A percentile compares a stretch with the other conserved stretches of the same genome.
Conservation (phyloP, 2,113 vertebrate species). For the Sula dactylatra region DNA sequence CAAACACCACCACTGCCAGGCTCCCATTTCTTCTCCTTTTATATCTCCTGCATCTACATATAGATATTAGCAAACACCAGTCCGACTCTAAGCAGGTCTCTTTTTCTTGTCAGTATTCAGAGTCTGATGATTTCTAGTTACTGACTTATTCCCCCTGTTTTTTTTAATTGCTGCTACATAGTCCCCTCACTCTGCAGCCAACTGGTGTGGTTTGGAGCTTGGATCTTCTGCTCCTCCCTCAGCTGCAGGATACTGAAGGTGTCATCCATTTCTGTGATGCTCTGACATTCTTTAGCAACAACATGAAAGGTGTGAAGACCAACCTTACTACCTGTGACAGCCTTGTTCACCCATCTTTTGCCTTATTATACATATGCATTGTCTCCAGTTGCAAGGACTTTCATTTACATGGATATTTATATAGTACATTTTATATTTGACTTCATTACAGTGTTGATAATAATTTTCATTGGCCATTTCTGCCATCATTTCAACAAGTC, state of each 20-base stretch:
- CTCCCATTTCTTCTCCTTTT: background rate
- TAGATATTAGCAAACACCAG: background rate
- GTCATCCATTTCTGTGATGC: background rate
- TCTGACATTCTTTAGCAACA: background rate
- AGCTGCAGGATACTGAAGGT: background rate
- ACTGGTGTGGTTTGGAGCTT: background rate
- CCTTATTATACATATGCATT: background rate
- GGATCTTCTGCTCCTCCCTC: background rate
- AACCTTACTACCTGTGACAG: background rate
- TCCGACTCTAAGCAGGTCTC: background rate
- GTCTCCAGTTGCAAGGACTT: background rate
- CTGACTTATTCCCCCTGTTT: background rate
- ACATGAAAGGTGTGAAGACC: background rate
- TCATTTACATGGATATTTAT: background rate
- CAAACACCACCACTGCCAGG: background rate
- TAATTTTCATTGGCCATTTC: background rate
- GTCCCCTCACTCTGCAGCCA: background rate
- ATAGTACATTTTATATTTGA: background rate
- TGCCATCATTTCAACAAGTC: background rate
- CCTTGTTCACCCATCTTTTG: background rate
- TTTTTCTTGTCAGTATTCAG: background rate
- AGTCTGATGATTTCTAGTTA: background rate
- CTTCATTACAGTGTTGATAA: background rate
- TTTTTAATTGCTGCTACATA: background rate
- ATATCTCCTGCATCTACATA: background rate